These are phyloP conservation scores for Bombyx huttoni DNA, from an alignment of 2,888 invertebrate species.

Conservation along the genomic window DNA sequence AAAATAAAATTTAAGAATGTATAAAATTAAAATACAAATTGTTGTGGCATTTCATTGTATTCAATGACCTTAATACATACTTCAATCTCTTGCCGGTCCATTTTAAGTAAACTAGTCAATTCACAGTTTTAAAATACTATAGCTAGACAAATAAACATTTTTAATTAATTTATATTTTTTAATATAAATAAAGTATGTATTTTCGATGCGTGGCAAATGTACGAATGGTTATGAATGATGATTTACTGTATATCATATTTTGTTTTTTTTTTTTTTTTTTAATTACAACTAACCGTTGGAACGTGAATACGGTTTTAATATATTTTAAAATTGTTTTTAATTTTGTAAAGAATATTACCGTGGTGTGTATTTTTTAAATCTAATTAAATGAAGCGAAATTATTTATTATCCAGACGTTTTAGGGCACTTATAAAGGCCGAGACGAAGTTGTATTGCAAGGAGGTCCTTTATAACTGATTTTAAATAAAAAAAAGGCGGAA, in stretches of 20 bases:
- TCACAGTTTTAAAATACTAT: background rate
- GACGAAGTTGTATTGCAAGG: too few relatives aligned
- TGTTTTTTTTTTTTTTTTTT: background rate
- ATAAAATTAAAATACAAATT: slow-evolving; percentile 2
- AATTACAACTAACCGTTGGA: background rate
- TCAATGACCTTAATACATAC: slow-evolving; percentile 1
- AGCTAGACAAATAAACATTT: background rate
- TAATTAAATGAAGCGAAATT: too few relatives aligned
- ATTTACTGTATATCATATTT: background rate
- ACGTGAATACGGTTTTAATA: too few relatives aligned
- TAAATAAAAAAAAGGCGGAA: too few relatives aligned
- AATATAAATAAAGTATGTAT: background rate
- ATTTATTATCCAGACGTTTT: too few relatives aligned
- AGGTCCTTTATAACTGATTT: too few relatives aligned
- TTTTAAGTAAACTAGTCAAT: background rate
- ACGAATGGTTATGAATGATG: background rate
- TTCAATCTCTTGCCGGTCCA: background rate
- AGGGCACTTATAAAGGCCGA: too few relatives aligned
- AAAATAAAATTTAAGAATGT: too few relatives aligned
- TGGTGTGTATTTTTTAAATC: too few relatives aligned
- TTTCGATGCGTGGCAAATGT: background rate
- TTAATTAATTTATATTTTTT: background rate
- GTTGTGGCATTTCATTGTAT: slow-evolving; percentile 16
- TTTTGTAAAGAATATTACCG: too few relatives aligned
- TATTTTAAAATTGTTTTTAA: too few relatives aligned